A percentile compares a stretch with the other conserved stretches of the same genome.
Evolutionary conservation across 2,888 invertebrate genomes (phyloP).

Genomic region (Xestobium rufovillosum): DNA sequence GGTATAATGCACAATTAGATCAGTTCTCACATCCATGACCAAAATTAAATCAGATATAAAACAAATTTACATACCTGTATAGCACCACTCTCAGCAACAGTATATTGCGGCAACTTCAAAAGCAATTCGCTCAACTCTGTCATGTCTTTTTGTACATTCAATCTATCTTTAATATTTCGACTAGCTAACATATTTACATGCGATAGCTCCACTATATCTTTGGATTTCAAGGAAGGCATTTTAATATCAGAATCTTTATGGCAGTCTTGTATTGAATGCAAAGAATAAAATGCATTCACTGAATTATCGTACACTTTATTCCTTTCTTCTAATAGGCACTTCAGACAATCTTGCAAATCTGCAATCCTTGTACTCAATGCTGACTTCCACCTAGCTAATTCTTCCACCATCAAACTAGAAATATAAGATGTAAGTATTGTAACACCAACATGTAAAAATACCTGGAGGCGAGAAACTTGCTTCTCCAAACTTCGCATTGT

Average conservation of each 20-base stretch:
- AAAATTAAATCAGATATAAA: conserved; percentile 10
- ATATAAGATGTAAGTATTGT: conserved; percentile 5
- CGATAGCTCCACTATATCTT: too few relatives aligned
- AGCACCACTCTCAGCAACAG: conserved; percentile 52
- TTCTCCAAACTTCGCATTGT: conserved; percentile 94
- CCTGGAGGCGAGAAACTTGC: conserved; percentile 93
- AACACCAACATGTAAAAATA: conserved; percentile 31
- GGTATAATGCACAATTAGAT: too few relatives aligned
- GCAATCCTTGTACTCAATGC: conserved; percentile 63
- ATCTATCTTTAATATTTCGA: too few relatives aligned
- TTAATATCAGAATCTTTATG: too few relatives aligned
- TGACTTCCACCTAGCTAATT: conserved; percentile 81
- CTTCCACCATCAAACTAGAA: conserved; percentile 84
- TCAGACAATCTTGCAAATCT: conserved; percentile 61
- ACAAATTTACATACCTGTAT: conserved; percentile 47
- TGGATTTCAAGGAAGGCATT: too few relatives aligned
- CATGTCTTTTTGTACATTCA: too few relatives aligned
- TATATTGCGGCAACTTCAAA: conserved; percentile 42
- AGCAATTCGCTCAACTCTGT: too few relatives aligned
- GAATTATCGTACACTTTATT: conserved; percentile 56
- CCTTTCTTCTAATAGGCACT: conserved; percentile 62
- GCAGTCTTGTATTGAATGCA: too few relatives aligned
- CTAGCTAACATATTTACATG: too few relatives aligned
- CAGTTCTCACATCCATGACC: too few relatives aligned
- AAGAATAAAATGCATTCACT: conserved; percentile 55